Conservation (phyloP, 1,140 invertebrate species). For the Lasioglossum baleicum region DNA sequence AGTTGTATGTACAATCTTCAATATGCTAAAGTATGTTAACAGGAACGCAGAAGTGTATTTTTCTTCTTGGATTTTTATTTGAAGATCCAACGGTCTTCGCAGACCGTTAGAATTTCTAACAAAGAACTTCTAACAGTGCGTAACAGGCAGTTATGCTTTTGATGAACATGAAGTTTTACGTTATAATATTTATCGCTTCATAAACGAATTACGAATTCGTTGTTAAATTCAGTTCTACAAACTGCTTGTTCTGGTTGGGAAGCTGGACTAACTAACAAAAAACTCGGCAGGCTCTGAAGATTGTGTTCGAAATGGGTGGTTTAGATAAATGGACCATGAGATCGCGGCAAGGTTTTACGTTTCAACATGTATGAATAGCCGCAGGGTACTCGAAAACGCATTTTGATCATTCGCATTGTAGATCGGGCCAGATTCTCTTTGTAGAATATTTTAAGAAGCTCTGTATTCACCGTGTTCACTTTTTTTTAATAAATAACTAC, state of each 20-base stretch:
- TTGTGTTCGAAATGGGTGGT: neutral
- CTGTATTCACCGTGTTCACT: too few relatives aligned
- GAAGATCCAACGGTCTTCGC: neutral
- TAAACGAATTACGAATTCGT: neutral
- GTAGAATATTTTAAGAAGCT: neutral
- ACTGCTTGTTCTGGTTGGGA: neutral
- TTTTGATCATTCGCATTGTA: slow-evolving; percentile 13
- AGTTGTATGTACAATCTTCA: too few relatives aligned
- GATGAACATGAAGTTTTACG: too few relatives aligned
- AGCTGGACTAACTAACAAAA: neutral
- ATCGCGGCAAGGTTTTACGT: slow-evolving; percentile 22
- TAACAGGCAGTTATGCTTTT: too few relatives aligned
- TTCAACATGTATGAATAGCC: neutral
- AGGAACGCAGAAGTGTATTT: too few relatives aligned
- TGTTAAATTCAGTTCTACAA: neutral
- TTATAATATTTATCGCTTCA: too few relatives aligned
- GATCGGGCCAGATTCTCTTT: neutral
- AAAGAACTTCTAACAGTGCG: neutral
- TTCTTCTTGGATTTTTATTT: too few relatives aligned
- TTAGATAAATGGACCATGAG: slow-evolving; percentile 17
- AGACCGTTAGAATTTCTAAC: neutral
- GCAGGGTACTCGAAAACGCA: neutral
- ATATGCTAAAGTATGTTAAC: too few relatives aligned
- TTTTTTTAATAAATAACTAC: too few relatives aligned
- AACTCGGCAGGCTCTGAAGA: neutral